Base-by-base conservation (phyloP, 2,888 invertebrate species). In the Oscheius sp. region DNA sequence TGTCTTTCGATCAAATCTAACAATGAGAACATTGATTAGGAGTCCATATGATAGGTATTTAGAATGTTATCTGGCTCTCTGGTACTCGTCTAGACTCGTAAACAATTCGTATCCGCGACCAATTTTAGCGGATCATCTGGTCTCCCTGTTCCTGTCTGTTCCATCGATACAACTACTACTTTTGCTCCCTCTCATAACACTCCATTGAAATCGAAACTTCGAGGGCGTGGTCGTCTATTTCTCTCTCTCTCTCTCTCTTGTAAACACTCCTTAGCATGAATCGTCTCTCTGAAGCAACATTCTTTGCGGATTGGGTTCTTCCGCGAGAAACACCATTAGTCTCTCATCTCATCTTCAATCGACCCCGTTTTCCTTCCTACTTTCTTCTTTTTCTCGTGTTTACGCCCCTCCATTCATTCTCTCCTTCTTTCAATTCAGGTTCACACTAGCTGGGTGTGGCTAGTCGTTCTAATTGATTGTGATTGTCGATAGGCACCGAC, bases 381-480 rank as follows among this genome's bases (percentile, higher is more conserved):
- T 17, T 44, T 8, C 45, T 20, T 44, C 45, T 44, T 17, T 17
- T 17, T 44, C 45, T 44, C 41, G n/a, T 41, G 5, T 12, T 20
- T 20, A 14, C 47, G 20, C 47, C 12, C 47, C 9, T 9, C 20
- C 8, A 47, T 33, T 33, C n/a, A n/a, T n/a, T 33, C 33, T 32
- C 33, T 33, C 24, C 41, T 26, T 59, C 26, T 59, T 20, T 44
- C 59, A 26, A 59, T 59, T 59, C 59, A 59, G 59, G 59, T 59
- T 59, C 62, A 57, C 33, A 8, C 36, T 9, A n/a, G 28, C 33
- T 62, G 62, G 62, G 62, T 62, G 62, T 62, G 62, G 62, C 49
- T 62, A 54, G 36, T 41, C 57, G 41, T 38, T 41, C 57, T 57
- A 62, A 62, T 62, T 62, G 62, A 62, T 62, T 44, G 62, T 49